Conservation (phyloP, 23 tunicate genomes). For the Halocynthia roretzi region DNA sequence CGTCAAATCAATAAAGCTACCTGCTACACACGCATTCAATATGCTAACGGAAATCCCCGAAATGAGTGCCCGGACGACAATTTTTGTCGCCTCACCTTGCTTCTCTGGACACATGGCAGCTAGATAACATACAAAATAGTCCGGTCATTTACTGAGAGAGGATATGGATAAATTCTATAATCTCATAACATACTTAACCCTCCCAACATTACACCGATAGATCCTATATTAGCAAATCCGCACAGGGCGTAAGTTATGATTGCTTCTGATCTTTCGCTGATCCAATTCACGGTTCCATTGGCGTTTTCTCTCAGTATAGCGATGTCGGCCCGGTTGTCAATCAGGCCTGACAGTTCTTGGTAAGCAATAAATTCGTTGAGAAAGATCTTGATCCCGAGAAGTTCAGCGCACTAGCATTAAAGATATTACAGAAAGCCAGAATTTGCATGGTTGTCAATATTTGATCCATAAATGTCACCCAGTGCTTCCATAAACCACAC, state of each 20-base stretch:
- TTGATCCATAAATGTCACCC: too few relatives aligned
- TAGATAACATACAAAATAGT: neutral
- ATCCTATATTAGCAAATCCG: slow-evolving; percentile 71
- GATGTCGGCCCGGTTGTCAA: slow-evolving; percentile 47
- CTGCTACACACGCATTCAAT: slow-evolving; percentile 61
- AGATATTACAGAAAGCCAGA: too few relatives aligned
- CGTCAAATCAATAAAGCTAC: slow-evolving; percentile 6
- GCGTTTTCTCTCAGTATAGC: slow-evolving; percentile 28
- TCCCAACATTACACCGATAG: slow-evolving; percentile 65
- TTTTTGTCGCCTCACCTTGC: slow-evolving; percentile 49
- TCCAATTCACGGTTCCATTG: slow-evolving; percentile 45
- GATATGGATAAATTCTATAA: neutral
- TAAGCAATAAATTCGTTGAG: slow-evolving; percentile 91
- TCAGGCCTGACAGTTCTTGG: slow-evolving; percentile 40
- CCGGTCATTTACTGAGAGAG: neutral
- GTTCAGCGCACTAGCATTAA: slow-evolving; percentile 63
- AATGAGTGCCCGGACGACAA: slow-evolving; percentile 43
- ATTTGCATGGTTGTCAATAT: too few relatives aligned
- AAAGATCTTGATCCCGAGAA: slow-evolving; percentile 73
- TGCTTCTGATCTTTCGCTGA: slow-evolving; percentile 58
- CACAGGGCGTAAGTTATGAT: slow-evolving; percentile 79
- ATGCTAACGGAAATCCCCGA: slow-evolving; percentile 60
- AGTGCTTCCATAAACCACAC: too few relatives aligned
- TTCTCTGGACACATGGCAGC: slow-evolving; percentile 47
- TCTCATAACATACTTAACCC: slow-evolving; percentile 41